phyloP scores from a whole-genome alignment of 2,888 invertebrate genomes.

The Osmoderma eremita region DNA sequence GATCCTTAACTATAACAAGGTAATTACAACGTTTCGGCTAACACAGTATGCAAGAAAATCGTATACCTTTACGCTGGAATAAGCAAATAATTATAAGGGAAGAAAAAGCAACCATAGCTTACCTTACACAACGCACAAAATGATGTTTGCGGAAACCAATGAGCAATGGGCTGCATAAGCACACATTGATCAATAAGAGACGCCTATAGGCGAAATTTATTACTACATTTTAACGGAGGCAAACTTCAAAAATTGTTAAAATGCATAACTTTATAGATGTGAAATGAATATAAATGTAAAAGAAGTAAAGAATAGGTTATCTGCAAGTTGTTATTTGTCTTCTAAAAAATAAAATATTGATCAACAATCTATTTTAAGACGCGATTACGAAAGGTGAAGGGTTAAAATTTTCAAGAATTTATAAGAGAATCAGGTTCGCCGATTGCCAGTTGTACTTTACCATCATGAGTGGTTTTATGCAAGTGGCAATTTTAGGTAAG shows the following conservation, averaged over 20 bases:
- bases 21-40: constrained; percentile 25
- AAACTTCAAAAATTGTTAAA: constrained; percentile 9
- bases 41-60: constrained; percentile 21
- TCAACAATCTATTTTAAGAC: constrained; percentile 25
- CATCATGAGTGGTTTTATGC: constrained; percentile 41
- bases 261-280: neutral
- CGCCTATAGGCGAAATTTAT: constrained; percentile 12
- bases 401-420: constrained; percentile 35
- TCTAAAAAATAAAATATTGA: constrained; percentile 28
- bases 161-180: neutral
- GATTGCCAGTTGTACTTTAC: constrained; percentile 39
- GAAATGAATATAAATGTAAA: neutral
- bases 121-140: constrained; percentile 14
- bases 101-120: neutral
- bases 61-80: constrained; percentile 36
- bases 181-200: constrained; percentile 15
- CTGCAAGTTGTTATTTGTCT: neutral
- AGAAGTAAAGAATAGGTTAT: constrained; percentile 25
- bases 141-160: constrained; percentile 13
- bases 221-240: neutral
- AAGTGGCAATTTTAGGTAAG: constrained; percentile 42
- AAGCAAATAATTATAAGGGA: constrained; percentile 31
- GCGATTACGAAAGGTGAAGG: constrained; percentile 39
- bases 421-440: constrained; percentile 28
- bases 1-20: constrained; percentile 20